Percentiles rank a stretch among this genome's conserved stretches.
Conservation (phyloP, 2,888 invertebrate species). For the Muscina levida region DNA sequence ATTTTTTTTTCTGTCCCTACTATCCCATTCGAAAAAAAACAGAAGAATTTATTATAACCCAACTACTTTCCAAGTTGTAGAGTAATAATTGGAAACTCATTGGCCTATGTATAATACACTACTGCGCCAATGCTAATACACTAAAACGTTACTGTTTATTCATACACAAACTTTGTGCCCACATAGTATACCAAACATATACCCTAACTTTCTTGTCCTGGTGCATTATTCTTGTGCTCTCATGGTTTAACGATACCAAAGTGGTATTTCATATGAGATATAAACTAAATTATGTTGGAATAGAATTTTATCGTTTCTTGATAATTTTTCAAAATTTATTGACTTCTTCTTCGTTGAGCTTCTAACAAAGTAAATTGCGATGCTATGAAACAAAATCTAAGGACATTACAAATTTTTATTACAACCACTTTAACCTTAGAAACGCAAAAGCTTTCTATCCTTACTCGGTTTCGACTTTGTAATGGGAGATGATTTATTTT, state of each 20-base stretch:
- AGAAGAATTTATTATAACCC: too few relatives aligned
- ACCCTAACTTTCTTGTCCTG: neutral
- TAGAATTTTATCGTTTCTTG: conserved; percentile 46
- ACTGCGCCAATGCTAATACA: too few relatives aligned
- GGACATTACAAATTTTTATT: conserved; percentile 44
- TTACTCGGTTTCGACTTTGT: neutral
- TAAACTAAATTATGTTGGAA: conserved; percentile 39
- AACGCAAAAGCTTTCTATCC: neutral
- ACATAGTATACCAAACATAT: neutral
- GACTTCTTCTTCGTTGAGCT: conserved; percentile 38
- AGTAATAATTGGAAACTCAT: too few relatives aligned
- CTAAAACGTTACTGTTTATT: too few relatives aligned
- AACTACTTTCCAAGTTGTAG: too few relatives aligned
- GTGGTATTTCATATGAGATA: conserved; percentile 19
- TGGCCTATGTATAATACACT: too few relatives aligned
- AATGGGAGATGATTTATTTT: conserved; percentile 23
- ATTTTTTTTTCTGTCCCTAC: too few relatives aligned
- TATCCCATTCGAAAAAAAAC: too few relatives aligned
- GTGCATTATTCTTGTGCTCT: conserved; percentile 9
- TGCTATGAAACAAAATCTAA: conserved; percentile 5
- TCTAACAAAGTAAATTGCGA: conserved; percentile 18
- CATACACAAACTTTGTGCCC: too few relatives aligned
- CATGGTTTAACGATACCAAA: neutral
- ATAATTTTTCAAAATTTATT: conserved; percentile 48
- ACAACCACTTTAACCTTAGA: conserved; percentile 33